Base-by-base conservation (phyloP, 2,113 vertebrate species). In the Callopanchax toddi region DNA sequence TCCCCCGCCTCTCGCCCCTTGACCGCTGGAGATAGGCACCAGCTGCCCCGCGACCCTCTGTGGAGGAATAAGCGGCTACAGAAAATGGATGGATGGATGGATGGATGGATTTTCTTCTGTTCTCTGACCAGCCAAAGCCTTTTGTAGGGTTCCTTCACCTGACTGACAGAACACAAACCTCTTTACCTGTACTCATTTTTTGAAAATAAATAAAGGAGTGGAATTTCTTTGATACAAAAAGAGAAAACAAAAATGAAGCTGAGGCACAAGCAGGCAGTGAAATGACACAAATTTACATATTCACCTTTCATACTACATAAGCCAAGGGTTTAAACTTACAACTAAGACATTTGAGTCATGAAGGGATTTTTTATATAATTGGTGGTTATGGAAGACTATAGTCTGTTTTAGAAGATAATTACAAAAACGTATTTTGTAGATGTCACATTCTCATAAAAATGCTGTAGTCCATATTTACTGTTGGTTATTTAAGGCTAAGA, bases 401-500 rank as follows among this genome's bases (percentile, higher is more conserved):
- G 44, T 12, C 22, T 22, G 11, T 22, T 12, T 22, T 6, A 22
- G 18, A 22, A 11, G 11, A 13, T 20, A 46, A 21, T 12, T 20
- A 17, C 20, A 46, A 5, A 13, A 46, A 32, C 29, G 8, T 9
- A 18, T 18, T 44, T 36, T 53, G 40, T 67, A 56, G 44, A 10
- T 11, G 2, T 13, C 6, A 37, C 20, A 23, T 0, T 67, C 36
- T 39, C 23, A 15, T 13, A 15, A 0, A 51, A 50, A 40, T 34
- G n/a, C 45, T 39, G 32, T 25, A 62, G 55, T 52, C 23, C 44
- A 54, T 21, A 42, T 7, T 65, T 26, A 46, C 8, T 34, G 49
- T 71, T 71, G 50, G 63, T 80, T 82, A 69, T 71, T 69, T 13
- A 63, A 48, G 53, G 53, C 66, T 50, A 36, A 77, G 51, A 62